phyloP scores from a whole-genome alignment of 1,140 invertebrate genomes.

The Drosophila elegans region DNA sequence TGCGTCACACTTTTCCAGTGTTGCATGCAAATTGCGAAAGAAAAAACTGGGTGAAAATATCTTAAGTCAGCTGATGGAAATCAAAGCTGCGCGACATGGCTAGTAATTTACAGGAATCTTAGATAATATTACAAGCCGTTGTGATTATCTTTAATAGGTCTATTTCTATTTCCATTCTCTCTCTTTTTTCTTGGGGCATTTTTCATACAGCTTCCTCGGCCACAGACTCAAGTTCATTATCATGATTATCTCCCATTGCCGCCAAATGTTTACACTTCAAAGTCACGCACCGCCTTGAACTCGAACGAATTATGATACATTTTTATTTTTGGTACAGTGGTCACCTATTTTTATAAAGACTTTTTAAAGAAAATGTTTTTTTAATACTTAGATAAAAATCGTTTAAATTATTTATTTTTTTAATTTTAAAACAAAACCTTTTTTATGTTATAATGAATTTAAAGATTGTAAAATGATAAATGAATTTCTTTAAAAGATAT shows the following conservation, averaged over 20 bases:
- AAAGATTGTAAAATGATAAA: too few relatives aligned
- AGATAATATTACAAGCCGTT: not conserved
- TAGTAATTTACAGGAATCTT: slow-evolving; percentile 5
- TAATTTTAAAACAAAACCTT: too few relatives aligned
- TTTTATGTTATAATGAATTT: too few relatives aligned
- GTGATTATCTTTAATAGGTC: slow-evolving; percentile 18
- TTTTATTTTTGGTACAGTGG: slow-evolving; percentile 39
- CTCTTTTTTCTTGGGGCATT: slow-evolving; percentile 6
- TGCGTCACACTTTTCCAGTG: slow-evolving; percentile 59
- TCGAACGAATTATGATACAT: slow-evolving; percentile 40
- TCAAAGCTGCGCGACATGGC: slow-evolving; percentile 6
- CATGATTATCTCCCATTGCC: slow-evolving; percentile 36
- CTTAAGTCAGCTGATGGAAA: slow-evolving; percentile 45
- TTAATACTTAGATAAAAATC: too few relatives aligned
- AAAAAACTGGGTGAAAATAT: slow-evolving; percentile 4
- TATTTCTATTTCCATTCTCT: not conserved
- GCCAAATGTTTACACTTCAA: slow-evolving; percentile 48
- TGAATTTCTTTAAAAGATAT: too few relatives aligned
- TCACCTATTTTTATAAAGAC: too few relatives aligned
- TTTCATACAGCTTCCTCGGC: slow-evolving; percentile 25
- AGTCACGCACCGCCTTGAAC: slow-evolving; percentile 58
- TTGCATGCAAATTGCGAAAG: slow-evolving; percentile 57
- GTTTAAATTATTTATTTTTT: too few relatives aligned
- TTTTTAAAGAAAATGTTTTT: too few relatives aligned
- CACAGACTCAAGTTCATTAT: slow-evolving; percentile 32